These are phyloP conservation scores for Anseranas semipalmata DNA, from an alignment of 2,113 vertebrate species.

Conservation along the genomic window DNA sequence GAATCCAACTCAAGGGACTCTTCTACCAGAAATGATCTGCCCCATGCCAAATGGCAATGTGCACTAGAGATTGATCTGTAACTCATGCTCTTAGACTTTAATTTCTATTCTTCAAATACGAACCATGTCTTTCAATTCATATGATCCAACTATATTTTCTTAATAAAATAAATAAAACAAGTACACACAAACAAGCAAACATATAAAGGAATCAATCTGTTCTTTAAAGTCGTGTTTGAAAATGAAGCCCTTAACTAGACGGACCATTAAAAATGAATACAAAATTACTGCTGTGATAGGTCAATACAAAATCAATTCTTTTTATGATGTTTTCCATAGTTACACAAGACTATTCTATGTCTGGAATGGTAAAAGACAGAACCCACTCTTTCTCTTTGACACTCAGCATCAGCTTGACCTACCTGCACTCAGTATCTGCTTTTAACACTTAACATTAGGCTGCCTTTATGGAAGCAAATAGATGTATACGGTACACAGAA, in stretches of 20 bases:
- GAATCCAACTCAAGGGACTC: background rate
- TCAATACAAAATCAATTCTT: background rate
- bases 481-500: background rate
- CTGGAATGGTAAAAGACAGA: background rate
- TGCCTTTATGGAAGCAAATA: background rate
- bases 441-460: background rate
- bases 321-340: background rate
- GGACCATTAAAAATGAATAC: background rate
- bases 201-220: background rate
- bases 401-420: background rate
- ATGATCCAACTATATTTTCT: background rate
- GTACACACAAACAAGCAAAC: background rate
- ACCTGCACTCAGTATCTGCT: background rate
- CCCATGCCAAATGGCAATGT: background rate
- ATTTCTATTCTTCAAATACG: background rate
- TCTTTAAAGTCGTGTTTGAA: background rate
- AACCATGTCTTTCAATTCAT: background rate
- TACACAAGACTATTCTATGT: background rate
- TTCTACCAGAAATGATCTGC: background rate
- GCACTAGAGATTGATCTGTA: background rate
- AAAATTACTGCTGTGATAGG: background rate
- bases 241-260: background rate
- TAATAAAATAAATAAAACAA: background rate
- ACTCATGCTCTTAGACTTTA: background rate
- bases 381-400: background rate